Percentiles rank a stretch among this genome's conserved stretches.
Conservation (phyloP, 2,888 invertebrate species). For the Hesperia comma region DNA sequence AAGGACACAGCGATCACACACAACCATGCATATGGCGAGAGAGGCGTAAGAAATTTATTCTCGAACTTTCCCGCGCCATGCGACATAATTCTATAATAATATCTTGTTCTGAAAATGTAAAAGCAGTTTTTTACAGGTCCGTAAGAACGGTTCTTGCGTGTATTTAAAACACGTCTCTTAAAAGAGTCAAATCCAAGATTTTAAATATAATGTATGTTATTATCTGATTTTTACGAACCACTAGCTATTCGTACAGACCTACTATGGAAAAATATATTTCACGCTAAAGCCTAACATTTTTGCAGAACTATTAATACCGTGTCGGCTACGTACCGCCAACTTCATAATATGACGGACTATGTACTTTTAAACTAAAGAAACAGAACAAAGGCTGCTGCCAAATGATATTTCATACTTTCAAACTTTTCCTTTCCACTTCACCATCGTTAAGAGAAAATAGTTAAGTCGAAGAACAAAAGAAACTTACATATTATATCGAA, state of each 20-base stretch:
- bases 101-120: constrained; percentile 59
- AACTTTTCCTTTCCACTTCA: constrained; percentile 17
- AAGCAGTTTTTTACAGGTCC: too few species aligned
- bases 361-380: constrained; percentile 21
- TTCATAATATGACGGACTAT: constrained; percentile 1
- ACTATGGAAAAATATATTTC: neutral
- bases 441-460: constrained; percentile 12
- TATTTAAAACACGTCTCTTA: too few species aligned
- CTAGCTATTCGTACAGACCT: too few species aligned
- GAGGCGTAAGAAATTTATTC: constrained; percentile 76
- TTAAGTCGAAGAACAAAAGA: neutral
- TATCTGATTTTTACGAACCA: too few species aligned
- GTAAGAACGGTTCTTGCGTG: too few species aligned
- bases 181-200: too few species aligned
- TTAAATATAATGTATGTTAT: too few species aligned
- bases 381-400: constrained; percentile 20
- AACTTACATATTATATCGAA: neutral
- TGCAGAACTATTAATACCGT: constrained; percentile 3
- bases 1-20: constrained; percentile 54
- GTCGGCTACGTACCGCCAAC: neutral
- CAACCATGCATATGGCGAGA: constrained; percentile 68
- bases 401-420: constrained; percentile 26
- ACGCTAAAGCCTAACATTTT: neutral
- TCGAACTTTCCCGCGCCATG: constrained; percentile 67
- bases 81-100: constrained; percentile 67